Base-by-base conservation (phyloP, 2,113 vertebrate genomes). In the Macaca mulatta region DNA sequence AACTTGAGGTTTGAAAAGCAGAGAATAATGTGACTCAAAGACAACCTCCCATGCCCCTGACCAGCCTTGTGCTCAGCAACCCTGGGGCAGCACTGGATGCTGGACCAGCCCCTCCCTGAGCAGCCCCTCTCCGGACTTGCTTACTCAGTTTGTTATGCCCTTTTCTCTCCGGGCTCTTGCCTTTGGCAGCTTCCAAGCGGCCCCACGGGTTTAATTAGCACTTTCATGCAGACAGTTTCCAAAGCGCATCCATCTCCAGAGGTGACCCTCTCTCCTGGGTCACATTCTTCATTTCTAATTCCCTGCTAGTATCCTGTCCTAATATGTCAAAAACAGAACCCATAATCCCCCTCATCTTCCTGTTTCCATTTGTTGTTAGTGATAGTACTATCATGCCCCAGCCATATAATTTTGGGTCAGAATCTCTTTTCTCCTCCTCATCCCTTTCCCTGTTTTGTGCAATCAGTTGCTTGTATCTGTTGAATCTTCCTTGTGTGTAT, bases 201-300 rank as follows among this genome's bases (percentile, higher is more conserved):
- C 72, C 92, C 89, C 74, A 11, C 0, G 55, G 70, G 97, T 64
- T 97, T 93, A 97, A 97, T 97, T 97, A 97, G 59, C 83, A 89
- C 74, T 70, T 96, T 30, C 13, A 12, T 32, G 40, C 82, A 93
- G 72, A 72, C 79, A 79, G 25, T 64, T 95, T 89, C 95, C 97
- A 86, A 81, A 88, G 89, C 6, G 0, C n/a, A n/a, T 97, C 93
- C n/a, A n/a, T 97, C 93, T 93, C 93, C 64, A 93, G 96, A 85
- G 91, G 52, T 93, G 75, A 96, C 59, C 57, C 52, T 93, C 84
- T 97, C 57, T 88, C 80, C 75, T 40, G 25, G 45, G 85, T 91
- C 72, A 82, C 82, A 85, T 90, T 89, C 69, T 57, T 96, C 89
- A 64, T 52, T 69, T 67, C 35, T 35, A 86, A 75, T 94, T 94